Evolutionary conservation across 30 jellyfish, hydroid and myxozoan species (phyloP).

Genomic region (Pelagia noctiluca): DNA sequence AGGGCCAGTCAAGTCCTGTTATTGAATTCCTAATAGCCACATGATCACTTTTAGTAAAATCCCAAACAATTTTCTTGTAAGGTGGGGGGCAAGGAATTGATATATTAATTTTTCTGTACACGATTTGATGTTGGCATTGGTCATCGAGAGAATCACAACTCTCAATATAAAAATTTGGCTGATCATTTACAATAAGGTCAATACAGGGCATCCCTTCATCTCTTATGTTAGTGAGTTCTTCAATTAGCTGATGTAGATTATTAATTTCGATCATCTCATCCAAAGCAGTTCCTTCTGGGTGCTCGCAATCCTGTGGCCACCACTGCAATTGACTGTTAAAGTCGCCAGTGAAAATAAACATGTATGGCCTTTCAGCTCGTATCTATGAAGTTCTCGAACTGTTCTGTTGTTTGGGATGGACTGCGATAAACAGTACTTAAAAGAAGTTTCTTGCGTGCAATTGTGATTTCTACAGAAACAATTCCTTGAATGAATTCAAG

Average conservation of each 20-base stretch:
- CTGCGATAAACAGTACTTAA: slow-evolving; percentile 8
- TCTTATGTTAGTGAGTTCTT: slow-evolving; percentile 1
- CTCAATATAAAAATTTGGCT: background rate
- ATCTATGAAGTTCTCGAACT: background rate
- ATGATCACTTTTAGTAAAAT: background rate
- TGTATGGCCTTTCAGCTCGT: background rate
- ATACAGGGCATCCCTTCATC: slow-evolving; percentile 4
- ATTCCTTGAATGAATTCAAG: background rate
- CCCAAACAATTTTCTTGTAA: slow-evolving; percentile 3
- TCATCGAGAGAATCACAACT: background rate
- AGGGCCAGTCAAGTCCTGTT: slow-evolving; percentile 31
- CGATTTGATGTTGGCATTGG: slow-evolving; percentile 16
- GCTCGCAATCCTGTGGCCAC: background rate
- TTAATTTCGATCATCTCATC: background rate
- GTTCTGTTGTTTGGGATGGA: background rate
- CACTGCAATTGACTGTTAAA: background rate
- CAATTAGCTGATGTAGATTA: slow-evolving; percentile 11
- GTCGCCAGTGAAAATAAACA: background rate
- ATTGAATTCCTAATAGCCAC: slow-evolving; percentile 3
- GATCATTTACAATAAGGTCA: background rate
- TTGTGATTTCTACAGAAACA: background rate
- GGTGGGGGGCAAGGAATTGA: slow-evolving; percentile 20
- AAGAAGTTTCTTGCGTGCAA: background rate
- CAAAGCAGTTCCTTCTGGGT: slow-evolving; percentile 22
- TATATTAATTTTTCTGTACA: slow-evolving; percentile 11